Conservation (phyloP, 2,113 vertebrate genomes). For the Patagioenas fasciata region DNA sequence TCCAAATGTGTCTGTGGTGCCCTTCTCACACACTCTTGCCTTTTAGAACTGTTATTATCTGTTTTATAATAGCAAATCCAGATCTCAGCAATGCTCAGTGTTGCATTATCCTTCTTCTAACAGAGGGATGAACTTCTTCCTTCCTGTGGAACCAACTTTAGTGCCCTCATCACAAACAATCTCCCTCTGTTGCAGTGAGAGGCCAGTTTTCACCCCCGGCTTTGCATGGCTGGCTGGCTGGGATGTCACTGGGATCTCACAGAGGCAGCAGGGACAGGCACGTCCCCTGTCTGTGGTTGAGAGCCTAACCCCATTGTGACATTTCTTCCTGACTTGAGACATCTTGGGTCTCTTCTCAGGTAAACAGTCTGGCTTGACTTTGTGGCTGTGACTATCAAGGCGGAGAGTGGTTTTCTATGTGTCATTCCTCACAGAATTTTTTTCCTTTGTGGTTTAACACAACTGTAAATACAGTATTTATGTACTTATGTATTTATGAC, state of each 20-base stretch:
- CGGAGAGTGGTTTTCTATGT: not conserved
- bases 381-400: not conserved
- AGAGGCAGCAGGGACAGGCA: not conserved
- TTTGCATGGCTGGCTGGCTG: not conserved
- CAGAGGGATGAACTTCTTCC: not conserved
- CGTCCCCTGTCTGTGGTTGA: not conserved
- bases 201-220: not conserved
- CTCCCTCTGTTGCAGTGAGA: not conserved
- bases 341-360: not conserved
- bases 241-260: not conserved
- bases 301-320: fast-evolving
- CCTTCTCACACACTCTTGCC: not conserved
- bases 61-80: not conserved
- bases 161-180: not conserved
- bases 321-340: not conserved
- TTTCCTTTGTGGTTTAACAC: not conserved
- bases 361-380: not conserved
- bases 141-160: not conserved
- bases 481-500: not conserved
- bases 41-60: not conserved
- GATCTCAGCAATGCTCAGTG: not conserved
- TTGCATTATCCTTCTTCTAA: not conserved
- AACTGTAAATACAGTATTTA: not conserved
- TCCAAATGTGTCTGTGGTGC: not conserved
- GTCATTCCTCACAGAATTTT: not conserved